These are phyloP conservation scores for Proisotoma minuta DNA, from an alignment of 2,888 invertebrate genomes.

Conservation along the genomic window DNA sequence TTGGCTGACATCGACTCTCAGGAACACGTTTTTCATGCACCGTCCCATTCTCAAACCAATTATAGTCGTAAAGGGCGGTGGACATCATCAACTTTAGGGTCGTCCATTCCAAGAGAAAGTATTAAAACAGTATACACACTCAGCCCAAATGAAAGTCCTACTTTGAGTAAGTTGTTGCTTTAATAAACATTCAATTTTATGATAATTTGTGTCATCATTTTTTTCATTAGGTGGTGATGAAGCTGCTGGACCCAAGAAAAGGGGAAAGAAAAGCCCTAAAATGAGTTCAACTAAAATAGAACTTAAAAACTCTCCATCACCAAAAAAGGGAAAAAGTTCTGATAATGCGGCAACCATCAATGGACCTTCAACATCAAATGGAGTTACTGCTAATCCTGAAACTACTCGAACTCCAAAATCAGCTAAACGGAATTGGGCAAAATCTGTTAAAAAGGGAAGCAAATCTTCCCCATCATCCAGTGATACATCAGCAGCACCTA, in stretches of 20 bases:
- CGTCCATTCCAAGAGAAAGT: slow-evolving; percentile 32
- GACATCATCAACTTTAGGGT: slow-evolving; percentile 34
- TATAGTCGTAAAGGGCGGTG: slow-evolving; percentile 5
- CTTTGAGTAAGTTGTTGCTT: too few relatives aligned
- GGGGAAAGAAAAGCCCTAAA: slow-evolving; percentile 26
- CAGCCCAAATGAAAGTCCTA: slow-evolving; percentile 3
- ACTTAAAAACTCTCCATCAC: too few relatives aligned
- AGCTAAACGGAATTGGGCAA: too few relatives aligned
- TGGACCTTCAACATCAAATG: too few relatives aligned
- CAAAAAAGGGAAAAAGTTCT: too few relatives aligned
- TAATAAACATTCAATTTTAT: too few relatives aligned
- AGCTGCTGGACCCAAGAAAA: slow-evolving; percentile 11
- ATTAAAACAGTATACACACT: slow-evolving; percentile 21
- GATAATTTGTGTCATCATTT: too few relatives aligned
- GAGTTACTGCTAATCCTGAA: too few relatives aligned
- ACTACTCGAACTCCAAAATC: too few relatives aligned
- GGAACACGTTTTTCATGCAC: background rate
- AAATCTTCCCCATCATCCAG: background rate
- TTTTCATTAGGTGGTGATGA: slow-evolving; percentile 13
- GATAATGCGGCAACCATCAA: too few relatives aligned
- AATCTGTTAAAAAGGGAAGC: too few relatives aligned
- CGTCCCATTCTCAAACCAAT: background rate
- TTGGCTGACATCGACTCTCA: slow-evolving; percentile 30
- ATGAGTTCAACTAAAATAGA: slow-evolving; percentile 31
- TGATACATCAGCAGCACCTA: background rate